Evolutionary conservation across 2,113 vertebrate species (phyloP), one percentile per base, ranked within the genome.

Genomic region (Rhinoderma darwinii): DNA sequence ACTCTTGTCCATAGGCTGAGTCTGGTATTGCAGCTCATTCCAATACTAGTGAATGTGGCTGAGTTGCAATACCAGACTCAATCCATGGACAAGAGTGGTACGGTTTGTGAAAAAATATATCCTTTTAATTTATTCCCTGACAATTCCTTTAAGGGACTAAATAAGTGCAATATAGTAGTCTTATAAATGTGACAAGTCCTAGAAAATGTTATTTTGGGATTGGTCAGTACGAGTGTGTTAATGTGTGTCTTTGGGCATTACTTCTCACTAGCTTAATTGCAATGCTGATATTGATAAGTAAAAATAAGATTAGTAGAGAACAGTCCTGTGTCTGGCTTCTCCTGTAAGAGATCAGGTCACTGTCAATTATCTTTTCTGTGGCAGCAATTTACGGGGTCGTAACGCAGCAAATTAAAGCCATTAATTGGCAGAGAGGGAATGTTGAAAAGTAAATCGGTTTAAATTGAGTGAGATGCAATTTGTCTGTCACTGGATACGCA

Each of bases 331-430:
- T 44, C 37, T 70, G 47, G 18, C 18, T 5, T 54, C 84, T 50
- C 51, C 66, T 61, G 77, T 43, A 68, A 87, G 37, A 87, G 85
- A 87, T 87, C 76, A 80, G 81, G 61, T 86, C 77, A 35, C 66
- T 78, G 63, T 51, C 78, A 87, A 87, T 87, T 81, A 87, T 82
- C 85, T 82, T 87, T 86, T 81, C 85, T 82, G 85, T 82, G 77
- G 47, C 85, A 82, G 77, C 78, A 59, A 87, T 87, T 87, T 81
- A 81, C 44, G 70, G 85, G 78, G 77, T 63, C 66, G 39, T 82
- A 87, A 87, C 78, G 35, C 77, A 73, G 85, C 78, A 87, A 87
- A 87, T 87, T 81, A 87, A 82, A 73, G 66, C 85, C 78, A 87
- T 87, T 87, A 87, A 87, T 82, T 82, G 85, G 66, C 66, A 44